These are phyloP conservation scores for Cantharis rufa DNA, from an alignment of 2,888 invertebrate genomes.

Conservation along the genomic window DNA sequence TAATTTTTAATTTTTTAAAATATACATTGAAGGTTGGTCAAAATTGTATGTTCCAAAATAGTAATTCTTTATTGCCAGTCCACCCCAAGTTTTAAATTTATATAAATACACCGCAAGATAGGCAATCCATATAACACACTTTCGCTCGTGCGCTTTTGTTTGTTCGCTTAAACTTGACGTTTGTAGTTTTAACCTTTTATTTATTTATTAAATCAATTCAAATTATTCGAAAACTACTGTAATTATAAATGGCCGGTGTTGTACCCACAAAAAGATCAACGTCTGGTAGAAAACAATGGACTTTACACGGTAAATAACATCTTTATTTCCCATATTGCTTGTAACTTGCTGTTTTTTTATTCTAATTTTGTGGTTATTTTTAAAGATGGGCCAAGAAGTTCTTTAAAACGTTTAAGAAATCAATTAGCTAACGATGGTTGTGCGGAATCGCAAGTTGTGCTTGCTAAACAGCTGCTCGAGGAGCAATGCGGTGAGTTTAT, in stretches of 20 bases:
- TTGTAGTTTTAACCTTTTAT: slow-evolving; percentile 4
- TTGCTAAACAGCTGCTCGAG: slow-evolving; percentile 82
- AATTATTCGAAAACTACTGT: not conserved
- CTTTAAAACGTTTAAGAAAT: slow-evolving; percentile 65
- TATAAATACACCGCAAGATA: no score
- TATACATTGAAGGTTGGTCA: no score
- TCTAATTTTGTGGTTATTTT: not conserved
- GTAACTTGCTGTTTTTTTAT: not conserved
- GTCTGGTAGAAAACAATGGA: slow-evolving; percentile 76
- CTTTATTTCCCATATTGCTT: not conserved
- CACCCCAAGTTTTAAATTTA: no score
- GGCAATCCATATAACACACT: not conserved
- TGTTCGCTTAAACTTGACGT: not conserved
- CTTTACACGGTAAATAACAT: slow-evolving; percentile 66
- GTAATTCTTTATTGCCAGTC: no score
- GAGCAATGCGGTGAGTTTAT: slow-evolving; percentile 70
- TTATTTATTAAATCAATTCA: not conserved
- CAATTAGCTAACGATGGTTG: slow-evolving; percentile 88
- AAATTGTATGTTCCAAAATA: no score
- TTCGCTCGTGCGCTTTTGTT: not conserved
- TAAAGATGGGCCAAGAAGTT: slow-evolving; percentile 70
- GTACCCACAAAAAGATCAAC: slow-evolving; percentile 61
- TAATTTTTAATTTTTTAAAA: no score
- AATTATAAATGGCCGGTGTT: slow-evolving; percentile 59
- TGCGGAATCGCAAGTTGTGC: slow-evolving; percentile 84